These are phyloP conservation scores for Epicauta chinensis DNA, from an alignment of 1,140 invertebrate species.

Conservation along the genomic window DNA sequence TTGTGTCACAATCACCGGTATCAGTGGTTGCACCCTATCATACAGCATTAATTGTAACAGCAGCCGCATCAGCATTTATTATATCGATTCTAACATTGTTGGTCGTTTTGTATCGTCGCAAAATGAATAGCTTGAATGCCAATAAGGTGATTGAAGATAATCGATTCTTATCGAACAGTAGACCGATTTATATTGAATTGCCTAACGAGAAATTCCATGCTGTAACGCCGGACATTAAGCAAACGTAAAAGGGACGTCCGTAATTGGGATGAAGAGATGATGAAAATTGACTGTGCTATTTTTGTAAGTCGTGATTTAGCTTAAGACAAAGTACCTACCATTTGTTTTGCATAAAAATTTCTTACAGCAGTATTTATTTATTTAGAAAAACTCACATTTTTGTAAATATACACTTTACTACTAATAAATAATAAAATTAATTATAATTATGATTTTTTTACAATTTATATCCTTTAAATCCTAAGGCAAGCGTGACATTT, in stretches of 20 bases:
- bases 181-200: slow-evolving; percentile 52
- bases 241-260: slow-evolving; percentile 1
- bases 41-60: slow-evolving; percentile 62
- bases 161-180: slow-evolving; percentile 47
- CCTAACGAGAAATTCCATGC: slow-evolving; percentile 40
- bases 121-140: slow-evolving; percentile 44
- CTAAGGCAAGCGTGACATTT: too few species aligned
- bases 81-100: slow-evolving; percentile 63
- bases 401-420: too few species aligned
- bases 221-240: slow-evolving; percentile 11
- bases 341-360: too few species aligned
- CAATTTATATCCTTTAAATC: too few species aligned
- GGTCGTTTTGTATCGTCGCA: slow-evolving; percentile 59
- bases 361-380: too few species aligned
- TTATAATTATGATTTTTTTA: too few species aligned
- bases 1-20: slow-evolving; percentile 58
- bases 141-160: slow-evolving; percentile 49
- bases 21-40: slow-evolving; percentile 60
- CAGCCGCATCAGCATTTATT: slow-evolving; percentile 62
- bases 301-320: background rate
- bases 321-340: too few species aligned
- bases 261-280: background rate
- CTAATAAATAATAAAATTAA: too few species aligned
- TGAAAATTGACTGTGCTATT: background rate
- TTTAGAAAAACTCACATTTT: too few species aligned